phyloP scores from a whole-genome alignment of 2,113 vertebrate genomes.

The Progne subis region DNA sequence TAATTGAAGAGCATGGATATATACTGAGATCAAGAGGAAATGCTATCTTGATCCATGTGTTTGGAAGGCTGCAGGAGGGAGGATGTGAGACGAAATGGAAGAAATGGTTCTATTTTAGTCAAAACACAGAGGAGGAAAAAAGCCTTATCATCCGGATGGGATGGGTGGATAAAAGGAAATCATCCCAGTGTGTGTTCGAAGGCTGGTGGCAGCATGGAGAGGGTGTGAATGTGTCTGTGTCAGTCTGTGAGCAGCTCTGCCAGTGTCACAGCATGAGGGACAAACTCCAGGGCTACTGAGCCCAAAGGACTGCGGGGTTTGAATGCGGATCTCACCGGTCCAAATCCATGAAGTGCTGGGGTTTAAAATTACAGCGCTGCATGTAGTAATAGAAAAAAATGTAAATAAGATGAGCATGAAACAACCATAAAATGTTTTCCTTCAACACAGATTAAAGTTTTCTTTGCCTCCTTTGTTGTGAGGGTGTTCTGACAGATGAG shows the following conservation, averaged over 20 bases:
- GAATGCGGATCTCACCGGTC: background rate
- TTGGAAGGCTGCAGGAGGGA: constrained; percentile 14
- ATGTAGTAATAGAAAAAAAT: background rate
- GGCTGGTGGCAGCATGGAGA: background rate
- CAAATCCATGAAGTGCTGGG: background rate
- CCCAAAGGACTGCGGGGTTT: rapidly evolving
- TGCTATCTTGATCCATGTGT: background rate
- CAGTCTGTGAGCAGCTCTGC: background rate
- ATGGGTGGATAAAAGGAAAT: background rate
- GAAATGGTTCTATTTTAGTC: background rate
- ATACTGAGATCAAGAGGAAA: constrained; percentile 9
- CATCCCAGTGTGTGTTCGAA: background rate
- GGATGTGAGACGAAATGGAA: constrained; percentile 1
- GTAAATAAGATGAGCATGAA: background rate
- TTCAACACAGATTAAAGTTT: background rate
- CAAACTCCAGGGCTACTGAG: background rate
- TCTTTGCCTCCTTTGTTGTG: background rate
- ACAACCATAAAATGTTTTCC: background rate
- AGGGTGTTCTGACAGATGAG: background rate
- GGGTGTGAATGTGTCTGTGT: background rate
- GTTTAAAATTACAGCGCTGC: background rate
- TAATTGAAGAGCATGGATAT: constrained; percentile 10
- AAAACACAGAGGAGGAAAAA: background rate
- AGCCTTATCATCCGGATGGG: background rate
- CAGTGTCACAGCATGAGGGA: background rate